Percentiles rank a stretch among this genome's conserved stretches.
Conservation (phyloP, 2,888 invertebrate genomes). For the Orthosia incerta region DNA sequence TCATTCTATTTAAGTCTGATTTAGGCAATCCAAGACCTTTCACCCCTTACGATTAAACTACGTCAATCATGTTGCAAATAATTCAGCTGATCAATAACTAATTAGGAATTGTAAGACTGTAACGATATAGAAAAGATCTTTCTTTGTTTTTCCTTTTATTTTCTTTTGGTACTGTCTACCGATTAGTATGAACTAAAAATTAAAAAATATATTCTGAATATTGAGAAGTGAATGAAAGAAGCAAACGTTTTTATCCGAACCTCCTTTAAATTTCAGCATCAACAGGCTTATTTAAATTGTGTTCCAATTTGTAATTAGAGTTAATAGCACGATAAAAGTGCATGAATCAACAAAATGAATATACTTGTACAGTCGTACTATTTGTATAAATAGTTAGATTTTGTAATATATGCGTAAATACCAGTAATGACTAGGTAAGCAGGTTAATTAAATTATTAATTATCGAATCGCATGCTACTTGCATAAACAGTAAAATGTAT, state of each 20-base stretch:
- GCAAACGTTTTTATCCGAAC: too few species aligned
- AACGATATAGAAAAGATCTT: not conserved
- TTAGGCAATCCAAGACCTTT: not conserved
- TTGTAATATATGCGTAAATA: conserved; percentile 34
- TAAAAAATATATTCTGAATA: not conserved
- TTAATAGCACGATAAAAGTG: conserved; percentile 5
- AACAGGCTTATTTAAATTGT: conserved; percentile 5
- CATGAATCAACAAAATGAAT: conserved; percentile 17
- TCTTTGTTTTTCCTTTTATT: not conserved
- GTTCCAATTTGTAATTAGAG: not conserved
- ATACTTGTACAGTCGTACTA: not conserved
- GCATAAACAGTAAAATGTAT: conserved; percentile 14
- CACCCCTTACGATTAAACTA: not conserved
- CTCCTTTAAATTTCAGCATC: not conserved
- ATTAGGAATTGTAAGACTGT: not conserved
- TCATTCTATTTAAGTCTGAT: not conserved
- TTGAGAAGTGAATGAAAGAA: not conserved
- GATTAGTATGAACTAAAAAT: not conserved
- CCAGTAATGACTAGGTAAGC: conserved; percentile 33
- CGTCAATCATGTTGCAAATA: not conserved
- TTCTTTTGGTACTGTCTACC: not conserved
- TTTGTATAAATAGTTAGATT: conserved; percentile 23
- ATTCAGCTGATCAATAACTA: conserved; percentile 11
- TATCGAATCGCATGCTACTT: conserved; percentile 26
- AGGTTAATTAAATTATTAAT: conserved; percentile 43